phyloP scores from a whole-genome alignment of 2,888 invertebrate species.

The Eupeodes luniger region DNA sequence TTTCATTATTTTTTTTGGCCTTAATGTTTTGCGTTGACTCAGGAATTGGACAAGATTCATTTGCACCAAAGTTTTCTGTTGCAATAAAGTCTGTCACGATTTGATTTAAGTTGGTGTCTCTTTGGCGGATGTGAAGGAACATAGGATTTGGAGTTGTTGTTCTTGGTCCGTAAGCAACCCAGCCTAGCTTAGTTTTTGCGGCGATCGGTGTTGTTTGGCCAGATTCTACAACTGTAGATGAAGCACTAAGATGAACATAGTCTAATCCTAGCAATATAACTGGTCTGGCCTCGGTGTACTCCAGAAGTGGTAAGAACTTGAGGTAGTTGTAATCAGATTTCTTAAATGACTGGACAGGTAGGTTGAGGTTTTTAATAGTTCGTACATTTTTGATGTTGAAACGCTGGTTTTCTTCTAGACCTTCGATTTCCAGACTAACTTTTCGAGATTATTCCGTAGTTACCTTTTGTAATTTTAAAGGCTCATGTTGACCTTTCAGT shows the following conservation, averaged over 20 bases:
- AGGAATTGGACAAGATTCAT: neutral
- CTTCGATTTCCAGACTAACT: neutral
- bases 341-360: constrained; percentile 13
- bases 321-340: neutral
- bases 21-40: neutral
- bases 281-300: neutral
- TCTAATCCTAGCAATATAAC: neutral
- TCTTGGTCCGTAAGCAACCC: constrained; percentile 25
- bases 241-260: neutral
- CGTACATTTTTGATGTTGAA: neutral
- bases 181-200: constrained; percentile 14
- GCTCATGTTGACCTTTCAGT: constrained; percentile 44
- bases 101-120: neutral
- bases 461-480: constrained; percentile 54
- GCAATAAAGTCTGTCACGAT: neutral
- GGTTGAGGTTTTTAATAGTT: neutral
- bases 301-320: neutral
- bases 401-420: too few species aligned
- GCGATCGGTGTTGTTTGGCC: neutral
- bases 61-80: neutral
- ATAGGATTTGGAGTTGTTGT: neutral
- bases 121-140: neutral
- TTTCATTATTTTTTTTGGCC: neutral
- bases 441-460: neutral
- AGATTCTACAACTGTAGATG: neutral